Conservation (phyloP, 2,888 invertebrate genomes). For the Andrena praecox region DNA sequence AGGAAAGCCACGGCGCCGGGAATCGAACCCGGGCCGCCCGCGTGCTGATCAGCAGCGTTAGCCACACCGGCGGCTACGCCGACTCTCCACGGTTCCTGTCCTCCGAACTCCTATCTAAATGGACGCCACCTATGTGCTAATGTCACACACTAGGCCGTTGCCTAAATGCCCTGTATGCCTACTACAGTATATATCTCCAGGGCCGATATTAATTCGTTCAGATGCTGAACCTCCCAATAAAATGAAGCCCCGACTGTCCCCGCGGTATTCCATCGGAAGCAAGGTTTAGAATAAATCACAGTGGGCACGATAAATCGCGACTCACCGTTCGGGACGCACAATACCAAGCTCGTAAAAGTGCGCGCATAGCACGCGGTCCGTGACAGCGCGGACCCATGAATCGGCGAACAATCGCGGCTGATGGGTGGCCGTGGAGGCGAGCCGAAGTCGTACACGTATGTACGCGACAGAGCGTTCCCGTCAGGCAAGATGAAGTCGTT, state of each 20-base stretch:
- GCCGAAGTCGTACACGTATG: conserved; percentile 23
- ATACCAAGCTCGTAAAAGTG: conserved; percentile 15
- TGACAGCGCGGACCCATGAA: conserved; percentile 33
- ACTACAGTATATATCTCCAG: no score
- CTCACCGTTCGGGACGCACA: background rate
- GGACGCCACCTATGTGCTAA: no score
- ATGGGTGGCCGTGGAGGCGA: conserved; percentile 28
- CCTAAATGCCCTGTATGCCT: no score
- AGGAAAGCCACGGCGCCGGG: no score
- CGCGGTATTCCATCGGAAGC: background rate
- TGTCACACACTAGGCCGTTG: no score
- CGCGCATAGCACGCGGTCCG: background rate
- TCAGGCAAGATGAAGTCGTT: conserved; percentile 67
- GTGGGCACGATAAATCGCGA: conserved; percentile 15
- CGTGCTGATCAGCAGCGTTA: no score
- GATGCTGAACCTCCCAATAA: no score
- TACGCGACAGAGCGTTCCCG: conserved; percentile 41
- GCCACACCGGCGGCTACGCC: no score
- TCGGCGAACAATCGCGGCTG: conserved; percentile 49
- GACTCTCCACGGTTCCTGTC: no score
- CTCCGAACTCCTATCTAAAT: no score
- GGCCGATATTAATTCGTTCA: no score
- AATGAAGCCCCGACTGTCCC: background rate
- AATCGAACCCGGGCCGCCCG: no score
- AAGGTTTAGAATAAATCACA: conserved; percentile 33